Evolutionary conservation across 2,113 vertebrate genomes (phyloP), one percentile per base, ranked within the genome.

Genomic region (Sinosuthora webbiana): DNA sequence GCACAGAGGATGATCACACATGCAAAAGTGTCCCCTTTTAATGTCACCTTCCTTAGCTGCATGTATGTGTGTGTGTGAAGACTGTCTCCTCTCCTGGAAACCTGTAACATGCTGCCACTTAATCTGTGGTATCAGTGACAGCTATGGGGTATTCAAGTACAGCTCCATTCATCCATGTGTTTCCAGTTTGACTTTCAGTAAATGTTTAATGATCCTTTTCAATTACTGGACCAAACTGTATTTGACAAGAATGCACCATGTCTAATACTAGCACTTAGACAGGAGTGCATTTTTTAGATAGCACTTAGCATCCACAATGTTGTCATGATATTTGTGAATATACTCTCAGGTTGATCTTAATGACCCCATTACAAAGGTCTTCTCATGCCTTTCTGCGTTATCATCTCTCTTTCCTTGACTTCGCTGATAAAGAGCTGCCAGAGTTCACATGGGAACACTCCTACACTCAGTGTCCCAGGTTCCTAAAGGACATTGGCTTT

Each of bases 181-280:
- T 97, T 97, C 91, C 93, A 97, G 85, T 96, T 95, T 97, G 92
- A 89, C 89, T 96, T 96, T 94, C 93, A 96, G 95, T 97, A 97
- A 98, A 97, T 98, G 97, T 97, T 97, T 98, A 98, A 98, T 97
- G 96, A 97, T 69, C 44, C 80, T 98, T 95, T 98, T 97, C 97
- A 98, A 97, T 98, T 97, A 98, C 96, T 94, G 94, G 90, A 82
- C 93, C 93, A 92, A 97, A 94, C 78, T 77, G 73, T 97, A 90
- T 97, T 97, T 95, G 97, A 98, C 76, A 98, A 97, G 97, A 97
- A 96, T 88, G 93, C 63, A 96, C 96, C 97, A 73, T 95, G 89
- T 89, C 94, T 97, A 96, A 97, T 96, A 97, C 93, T 86, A 97
- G 97, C 97, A 98, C 98, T 98, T 98, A 98, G 97, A 90, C 86